A percentile compares a stretch with the other conserved stretches of the same genome.
Evolutionary conservation across 2,888 invertebrate species (phyloP).

Genomic region (Aquatica leii): DNA sequence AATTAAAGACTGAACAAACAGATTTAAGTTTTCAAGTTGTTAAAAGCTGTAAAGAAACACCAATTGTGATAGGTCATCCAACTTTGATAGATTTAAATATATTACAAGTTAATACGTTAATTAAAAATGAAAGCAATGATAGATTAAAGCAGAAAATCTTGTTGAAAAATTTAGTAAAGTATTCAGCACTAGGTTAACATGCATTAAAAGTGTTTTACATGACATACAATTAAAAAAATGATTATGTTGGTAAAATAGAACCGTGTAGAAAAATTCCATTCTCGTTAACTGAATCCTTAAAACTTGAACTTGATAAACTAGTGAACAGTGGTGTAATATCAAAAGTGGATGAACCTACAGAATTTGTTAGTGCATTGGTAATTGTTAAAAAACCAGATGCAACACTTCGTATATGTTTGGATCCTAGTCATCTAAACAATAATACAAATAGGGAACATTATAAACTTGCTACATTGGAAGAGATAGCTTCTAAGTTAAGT

Average conservation of each 20-base stretch:
- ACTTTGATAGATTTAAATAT: conserved; percentile 1
- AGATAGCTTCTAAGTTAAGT: not conserved
- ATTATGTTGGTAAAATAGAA: no score
- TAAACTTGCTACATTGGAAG: not conserved
- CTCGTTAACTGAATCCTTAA: not conserved
- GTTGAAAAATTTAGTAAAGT: conserved; percentile 1
- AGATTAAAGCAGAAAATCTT: not conserved
- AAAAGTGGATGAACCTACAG: conserved; percentile 2
- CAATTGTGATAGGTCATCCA: conserved; percentile 1
- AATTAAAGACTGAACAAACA: no score
- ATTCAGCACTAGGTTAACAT: not conserved
- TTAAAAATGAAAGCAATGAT: not conserved
- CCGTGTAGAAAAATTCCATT: conserved; percentile 5
- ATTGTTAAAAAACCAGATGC: not conserved
- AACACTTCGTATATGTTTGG: not conserved
- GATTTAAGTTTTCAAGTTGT: no score
- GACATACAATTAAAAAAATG: not conserved
- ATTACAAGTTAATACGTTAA: not conserved
- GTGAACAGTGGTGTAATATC: not conserved
- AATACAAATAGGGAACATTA: not conserved
- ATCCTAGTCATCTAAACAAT: not conserved
- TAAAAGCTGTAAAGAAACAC: no score
- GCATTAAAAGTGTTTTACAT: not conserved
- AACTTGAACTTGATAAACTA: not conserved
- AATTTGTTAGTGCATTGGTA: not conserved